Conservation (phyloP, 2,888 invertebrate species). For the Cistogaster globosa region DNA sequence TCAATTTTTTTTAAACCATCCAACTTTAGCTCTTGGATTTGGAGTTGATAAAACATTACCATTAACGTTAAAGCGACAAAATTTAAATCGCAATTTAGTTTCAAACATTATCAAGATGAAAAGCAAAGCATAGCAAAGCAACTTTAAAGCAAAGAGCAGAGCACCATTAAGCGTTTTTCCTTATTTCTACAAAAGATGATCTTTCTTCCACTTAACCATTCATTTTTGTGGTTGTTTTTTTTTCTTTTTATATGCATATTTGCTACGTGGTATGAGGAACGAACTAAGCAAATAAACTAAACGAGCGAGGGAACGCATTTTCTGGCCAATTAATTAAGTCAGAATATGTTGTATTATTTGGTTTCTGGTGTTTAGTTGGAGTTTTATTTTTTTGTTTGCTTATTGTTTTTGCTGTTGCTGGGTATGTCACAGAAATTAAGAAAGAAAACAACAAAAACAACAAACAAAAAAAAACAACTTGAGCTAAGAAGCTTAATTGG, state of each 20-base stretch:
- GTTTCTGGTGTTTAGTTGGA: constrained; percentile 59
- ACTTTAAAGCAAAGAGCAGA: constrained; percentile 40
- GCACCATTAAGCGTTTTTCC: constrained; percentile 54
- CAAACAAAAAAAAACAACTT: no score
- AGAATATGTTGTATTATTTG: constrained; percentile 71
- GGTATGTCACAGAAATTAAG: not conserved
- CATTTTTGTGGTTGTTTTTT: constrained; percentile 32
- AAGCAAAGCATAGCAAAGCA: constrained; percentile 29
- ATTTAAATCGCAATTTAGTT: constrained; percentile 72
- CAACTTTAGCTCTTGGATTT: constrained; percentile 27
- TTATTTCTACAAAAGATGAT: constrained; percentile 48
- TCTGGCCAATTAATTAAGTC: constrained; percentile 74
- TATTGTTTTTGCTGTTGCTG: constrained; percentile 1
- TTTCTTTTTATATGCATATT: constrained; percentile 43
- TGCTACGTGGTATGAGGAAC: not conserved
- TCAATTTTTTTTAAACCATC: not conserved
- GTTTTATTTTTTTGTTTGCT: not conserved
- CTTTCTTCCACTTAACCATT: constrained; percentile 62
- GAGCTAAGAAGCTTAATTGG: constrained; percentile 68
- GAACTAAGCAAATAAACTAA: not conserved
- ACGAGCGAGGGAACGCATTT: constrained; percentile 68
- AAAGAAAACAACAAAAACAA: not conserved
- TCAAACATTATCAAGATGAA: constrained; percentile 66
- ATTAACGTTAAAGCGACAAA: constrained; percentile 72
- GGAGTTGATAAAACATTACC: constrained; percentile 70